Base-by-base conservation (phyloP, 2,888 invertebrate genomes). In the Microplitis deprimator region DNA sequence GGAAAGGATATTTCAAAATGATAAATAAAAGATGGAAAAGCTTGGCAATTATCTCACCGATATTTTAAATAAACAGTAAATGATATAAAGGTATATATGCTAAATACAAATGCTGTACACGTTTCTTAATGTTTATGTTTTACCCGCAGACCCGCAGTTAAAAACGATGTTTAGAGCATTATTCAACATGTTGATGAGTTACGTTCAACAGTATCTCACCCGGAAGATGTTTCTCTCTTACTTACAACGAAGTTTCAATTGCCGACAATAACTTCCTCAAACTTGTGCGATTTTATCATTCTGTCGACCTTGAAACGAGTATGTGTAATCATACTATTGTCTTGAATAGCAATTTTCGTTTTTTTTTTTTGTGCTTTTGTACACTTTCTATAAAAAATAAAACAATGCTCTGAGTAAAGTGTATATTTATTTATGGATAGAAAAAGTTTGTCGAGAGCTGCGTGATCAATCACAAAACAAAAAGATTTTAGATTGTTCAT, bases 131-230 rank as follows among this genome's bases (percentile, higher is more conserved):
- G 65, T 65, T 65, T 20, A 65, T 65, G 65, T 38, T 65, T 65
- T 38, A 38, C 65, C 65, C 65, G 38, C 65, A 65, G 65, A 38
- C 65, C 65, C 65, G 38, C 65, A 65, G 65, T 65, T 65, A 65
- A 29, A 29, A 65, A 29, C 65, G 65, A 29, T 71, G 41, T 71
- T 71, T 62, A 62, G 38, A 16, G 38, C 29, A 71, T 71, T 61
- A 71, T 71, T 62, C 39, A 71, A 41, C 61, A 61, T 38, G 41
- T 62, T 71, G 71, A 71, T 71, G 71, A 71, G 59, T 62, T 61
- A 71, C 62, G 39, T 38, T 71, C 61, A 61, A 61, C 61, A 71
- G 61, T 60, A 60, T 61, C 65, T 65, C 65, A 65, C 65, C 65
- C 65, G 65, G 65, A 65, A 65, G 65, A 65, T 65, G 5, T 29